Percentiles rank a stretch among this genome's conserved stretches.
These are phyloP conservation scores for Aphelinus atriplicis DNA, from an alignment of 1,140 invertebrate genomes.

Conservation along the genomic window DNA sequence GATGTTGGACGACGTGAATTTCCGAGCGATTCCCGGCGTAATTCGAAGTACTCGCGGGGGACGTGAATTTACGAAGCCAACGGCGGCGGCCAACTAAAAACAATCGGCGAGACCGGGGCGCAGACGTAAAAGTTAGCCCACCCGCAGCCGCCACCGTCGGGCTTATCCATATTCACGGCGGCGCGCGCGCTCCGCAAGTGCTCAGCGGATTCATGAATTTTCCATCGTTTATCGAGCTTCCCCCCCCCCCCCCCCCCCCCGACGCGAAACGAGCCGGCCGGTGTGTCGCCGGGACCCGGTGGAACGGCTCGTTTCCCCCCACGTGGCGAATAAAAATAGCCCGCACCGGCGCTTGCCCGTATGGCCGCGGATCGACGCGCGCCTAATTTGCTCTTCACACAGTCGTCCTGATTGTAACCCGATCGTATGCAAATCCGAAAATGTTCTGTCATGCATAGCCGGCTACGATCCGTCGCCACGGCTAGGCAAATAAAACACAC, in stretches of 20 bases:
- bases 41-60: background rate
- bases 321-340: too few relatives aligned
- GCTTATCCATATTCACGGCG: conserved; percentile 29
- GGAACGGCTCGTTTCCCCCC: background rate
- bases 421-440: too few relatives aligned
- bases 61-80: conserved; percentile 7
- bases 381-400: too few relatives aligned
- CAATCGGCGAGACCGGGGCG: background rate
- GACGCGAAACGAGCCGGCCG: too few relatives aligned
- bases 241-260: background rate
- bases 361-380: too few relatives aligned
- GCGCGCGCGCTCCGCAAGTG: background rate
- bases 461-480: too few relatives aligned
- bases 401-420: too few relatives aligned
- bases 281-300: background rate
- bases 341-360: too few relatives aligned
- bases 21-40: too few relatives aligned
- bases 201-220: conserved; percentile 27
- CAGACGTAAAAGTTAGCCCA: conserved; percentile 13
- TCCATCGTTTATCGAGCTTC: conserved; percentile 29
- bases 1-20: too few relatives aligned
- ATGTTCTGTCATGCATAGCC: too few relatives aligned
- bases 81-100: background rate
- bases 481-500: too few relatives aligned
- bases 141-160: background rate